Evolutionary conservation across 2,113 vertebrate species (phyloP).

Genomic region (Porphyrio hochstetteri): DNA sequence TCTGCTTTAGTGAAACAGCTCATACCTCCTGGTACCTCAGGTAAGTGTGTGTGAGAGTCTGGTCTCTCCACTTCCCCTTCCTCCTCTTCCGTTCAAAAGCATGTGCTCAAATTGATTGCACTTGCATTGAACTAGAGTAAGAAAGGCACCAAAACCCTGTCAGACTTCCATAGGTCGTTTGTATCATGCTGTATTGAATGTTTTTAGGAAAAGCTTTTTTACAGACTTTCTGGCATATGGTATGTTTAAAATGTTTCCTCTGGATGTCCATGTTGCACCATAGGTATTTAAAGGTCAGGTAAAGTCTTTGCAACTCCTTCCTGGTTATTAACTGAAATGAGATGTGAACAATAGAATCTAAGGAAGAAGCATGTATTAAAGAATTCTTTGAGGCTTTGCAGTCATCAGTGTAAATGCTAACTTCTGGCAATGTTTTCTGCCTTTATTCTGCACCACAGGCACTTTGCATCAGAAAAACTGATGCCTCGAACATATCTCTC

Average conservation of each 20-base stretch:
- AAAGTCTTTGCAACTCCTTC: not conserved
- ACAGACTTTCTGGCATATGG: not conserved
- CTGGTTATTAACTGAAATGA: not conserved
- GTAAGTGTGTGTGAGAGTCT: slow-evolving; percentile 59
- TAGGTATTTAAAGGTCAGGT: not conserved
- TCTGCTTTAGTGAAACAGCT: slow-evolving; percentile 91
- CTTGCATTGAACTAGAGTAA: not conserved
- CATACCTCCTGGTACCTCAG: slow-evolving; percentile 87
- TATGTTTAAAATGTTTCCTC: not conserved
- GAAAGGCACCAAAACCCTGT: not conserved
- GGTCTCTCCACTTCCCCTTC: not conserved
- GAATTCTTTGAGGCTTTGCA: not conserved
- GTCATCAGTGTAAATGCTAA: not conserved
- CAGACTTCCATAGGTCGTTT: not conserved
- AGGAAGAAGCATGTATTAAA: not conserved
- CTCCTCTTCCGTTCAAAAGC: not conserved
- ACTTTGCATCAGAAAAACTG: not conserved
- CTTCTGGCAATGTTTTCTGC: not conserved
- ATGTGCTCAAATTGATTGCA: not conserved
- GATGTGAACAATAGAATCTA: not conserved
- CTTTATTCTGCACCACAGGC: not conserved
- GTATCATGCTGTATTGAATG: not conserved
- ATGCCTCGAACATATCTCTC: not conserved
- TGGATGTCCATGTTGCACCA: not conserved
- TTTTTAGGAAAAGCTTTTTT: not conserved